Conservation (phyloP, 2,888 invertebrate species). For the Autographa pulchrina region DNA sequence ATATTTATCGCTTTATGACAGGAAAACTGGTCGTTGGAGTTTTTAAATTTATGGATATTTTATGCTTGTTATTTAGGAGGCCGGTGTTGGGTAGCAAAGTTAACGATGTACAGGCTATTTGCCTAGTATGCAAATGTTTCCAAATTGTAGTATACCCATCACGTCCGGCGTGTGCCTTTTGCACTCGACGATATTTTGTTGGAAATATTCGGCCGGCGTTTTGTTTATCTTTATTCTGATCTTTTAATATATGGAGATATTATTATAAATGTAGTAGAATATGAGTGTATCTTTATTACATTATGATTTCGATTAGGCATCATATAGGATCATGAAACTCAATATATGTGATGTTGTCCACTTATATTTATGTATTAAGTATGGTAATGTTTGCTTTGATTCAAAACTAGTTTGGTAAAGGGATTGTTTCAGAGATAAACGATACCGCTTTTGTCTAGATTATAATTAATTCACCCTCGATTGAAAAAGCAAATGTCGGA, state of each 20-base stretch:
- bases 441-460: too few species aligned
- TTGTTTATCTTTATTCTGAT: constrained; percentile 51
- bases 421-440: too few species aligned
- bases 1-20: constrained; percentile 76
- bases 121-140: constrained; percentile 59
- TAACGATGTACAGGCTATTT: constrained; percentile 60
- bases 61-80: constrained; percentile 69
- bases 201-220: constrained; percentile 36
- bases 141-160: constrained; percentile 62
- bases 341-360: too few species aligned
- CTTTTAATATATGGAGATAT: constrained; percentile 43
- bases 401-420: too few species aligned
- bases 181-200: constrained; percentile 48
- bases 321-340: too few species aligned
- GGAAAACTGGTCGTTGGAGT: constrained; percentile 72
- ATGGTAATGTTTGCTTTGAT: too few species aligned
- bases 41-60: constrained; percentile 76
- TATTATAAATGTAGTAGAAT: neutral
- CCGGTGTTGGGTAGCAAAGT: constrained; percentile 51
- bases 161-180: constrained; percentile 35
- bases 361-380: too few species aligned
- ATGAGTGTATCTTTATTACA: too few species aligned
- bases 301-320: too few species aligned
- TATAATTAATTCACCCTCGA: too few species aligned
- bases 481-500: too few species aligned